phyloP scores from a whole-genome alignment of 2,113 vertebrate species.

The Neolamprologus devosi region DNA sequence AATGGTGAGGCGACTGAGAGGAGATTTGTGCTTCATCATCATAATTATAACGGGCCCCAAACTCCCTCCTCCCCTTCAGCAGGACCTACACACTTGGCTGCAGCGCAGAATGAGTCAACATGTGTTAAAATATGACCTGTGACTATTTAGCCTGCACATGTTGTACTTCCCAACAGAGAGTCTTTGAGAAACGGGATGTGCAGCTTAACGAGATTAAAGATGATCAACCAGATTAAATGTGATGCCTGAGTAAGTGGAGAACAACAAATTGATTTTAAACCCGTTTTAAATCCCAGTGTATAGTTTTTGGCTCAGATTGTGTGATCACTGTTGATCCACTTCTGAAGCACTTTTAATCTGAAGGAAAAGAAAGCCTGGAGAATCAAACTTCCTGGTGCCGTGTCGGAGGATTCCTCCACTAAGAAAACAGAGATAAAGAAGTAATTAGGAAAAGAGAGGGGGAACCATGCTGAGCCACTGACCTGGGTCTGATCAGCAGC shows the following conservation, averaged over 20 bases:
- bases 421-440: constrained; percentile 32
- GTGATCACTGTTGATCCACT: background rate
- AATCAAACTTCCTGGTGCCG: constrained; percentile 27
- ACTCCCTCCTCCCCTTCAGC: background rate
- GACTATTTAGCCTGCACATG: background rate
- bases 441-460: constrained; percentile 19
- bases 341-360: background rate
- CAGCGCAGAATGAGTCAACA: constrained; percentile 4
- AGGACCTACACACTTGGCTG: constrained; percentile 1
- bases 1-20: background rate
- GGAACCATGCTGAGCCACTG: background rate
- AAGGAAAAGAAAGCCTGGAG: constrained; percentile 10
- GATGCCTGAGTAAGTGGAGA: background rate
- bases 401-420: background rate
- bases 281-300: background rate
- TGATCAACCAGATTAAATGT: constrained; percentile 1
- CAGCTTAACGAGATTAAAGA: constrained; percentile 33
- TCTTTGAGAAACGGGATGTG: constrained; percentile 37
- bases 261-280: constrained; percentile 32
- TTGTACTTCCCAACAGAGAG: constrained; percentile 23
- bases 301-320: background rate
- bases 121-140: constrained; percentile 23
- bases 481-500: constrained; percentile 20
- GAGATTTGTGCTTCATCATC: constrained; percentile 48
- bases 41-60: constrained; percentile 4